These are phyloP conservation scores for Sterna hirundo DNA, from an alignment of 2,113 vertebrate genomes.

Conservation along the genomic window DNA sequence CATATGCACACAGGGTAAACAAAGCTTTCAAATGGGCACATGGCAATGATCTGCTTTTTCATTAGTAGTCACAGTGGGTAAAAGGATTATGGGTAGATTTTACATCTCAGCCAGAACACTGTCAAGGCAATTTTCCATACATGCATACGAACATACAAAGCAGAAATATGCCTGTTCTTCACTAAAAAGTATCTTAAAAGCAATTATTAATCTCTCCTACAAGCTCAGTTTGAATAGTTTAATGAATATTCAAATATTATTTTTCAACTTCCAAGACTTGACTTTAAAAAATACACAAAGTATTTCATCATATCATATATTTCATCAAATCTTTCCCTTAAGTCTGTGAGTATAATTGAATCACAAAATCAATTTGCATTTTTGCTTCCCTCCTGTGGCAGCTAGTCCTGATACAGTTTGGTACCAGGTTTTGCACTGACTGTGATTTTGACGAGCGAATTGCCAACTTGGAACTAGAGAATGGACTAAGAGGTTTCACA, in stretches of 20 bases:
- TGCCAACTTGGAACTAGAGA: background rate
- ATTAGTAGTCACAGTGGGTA: background rate
- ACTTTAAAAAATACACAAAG: background rate
- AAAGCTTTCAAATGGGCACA: background rate
- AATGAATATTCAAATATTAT: background rate
- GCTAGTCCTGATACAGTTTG: background rate
- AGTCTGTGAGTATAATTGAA: background rate
- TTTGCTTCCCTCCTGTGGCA: background rate
- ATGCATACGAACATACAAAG: background rate
- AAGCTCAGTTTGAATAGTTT: background rate
- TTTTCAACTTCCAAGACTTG: background rate
- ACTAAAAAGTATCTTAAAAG: background rate
- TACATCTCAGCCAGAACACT: background rate
- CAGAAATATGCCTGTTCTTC: background rate
- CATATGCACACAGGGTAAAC: background rate
- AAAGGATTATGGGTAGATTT: constrained; percentile 11
- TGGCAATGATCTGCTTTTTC: background rate
- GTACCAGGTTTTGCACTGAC: background rate
- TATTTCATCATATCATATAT: background rate
- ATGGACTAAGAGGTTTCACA: background rate
- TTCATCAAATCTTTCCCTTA: background rate
- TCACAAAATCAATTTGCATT: background rate
- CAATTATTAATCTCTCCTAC: background rate
- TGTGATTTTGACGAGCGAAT: background rate
- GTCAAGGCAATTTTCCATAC: constrained; percentile 23